Evolutionary conservation across 1,140 invertebrate species (phyloP).

Genomic region (Agraylea sexmaculata): DNA sequence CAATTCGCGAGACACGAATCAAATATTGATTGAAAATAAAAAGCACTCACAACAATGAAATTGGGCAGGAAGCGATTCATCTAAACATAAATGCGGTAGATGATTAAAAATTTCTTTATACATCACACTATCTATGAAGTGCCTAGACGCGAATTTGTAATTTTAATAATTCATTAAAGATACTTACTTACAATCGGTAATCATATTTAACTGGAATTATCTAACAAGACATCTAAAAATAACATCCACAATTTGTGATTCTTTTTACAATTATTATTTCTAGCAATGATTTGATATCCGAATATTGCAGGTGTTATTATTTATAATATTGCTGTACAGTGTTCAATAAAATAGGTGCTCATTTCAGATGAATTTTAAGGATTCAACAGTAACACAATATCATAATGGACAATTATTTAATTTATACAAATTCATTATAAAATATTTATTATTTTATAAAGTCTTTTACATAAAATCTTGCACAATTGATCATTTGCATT

Average conservation of each 20-base stretch:
- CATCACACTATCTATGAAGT: conserved; percentile 19
- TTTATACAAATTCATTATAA: too few relatives aligned
- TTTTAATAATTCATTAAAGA: conserved; percentile 14
- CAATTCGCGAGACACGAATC: conserved; percentile 1
- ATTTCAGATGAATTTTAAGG: too few relatives aligned
- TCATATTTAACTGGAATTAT: conserved; percentile 20
- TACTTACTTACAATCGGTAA: conserved; percentile 17
- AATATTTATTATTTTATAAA: too few relatives aligned
- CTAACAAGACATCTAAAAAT: conserved; percentile 21
- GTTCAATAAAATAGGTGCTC: too few relatives aligned
- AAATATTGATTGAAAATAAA: conserved; percentile 14
- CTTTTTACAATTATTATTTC: too few relatives aligned
- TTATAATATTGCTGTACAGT: too few relatives aligned
- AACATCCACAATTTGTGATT: conserved; percentile 19
- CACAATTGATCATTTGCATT: too few relatives aligned
- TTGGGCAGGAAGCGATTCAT: conserved; percentile 17
- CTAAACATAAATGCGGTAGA: conserved; percentile 18
- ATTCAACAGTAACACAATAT: too few relatives aligned
- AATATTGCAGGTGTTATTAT: too few relatives aligned
- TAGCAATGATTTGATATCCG: too few relatives aligned
- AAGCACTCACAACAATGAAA: conserved; percentile 12
- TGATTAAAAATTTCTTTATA: conserved; percentile 16
- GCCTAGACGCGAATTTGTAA: conserved; percentile 15
- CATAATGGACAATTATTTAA: too few relatives aligned
- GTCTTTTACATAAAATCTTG: too few relatives aligned